Evolutionary conservation across 2,113 vertebrate species (phyloP), one percentile per base, ranked within the genome.

Genomic region (Mus spicilegus): DNA sequence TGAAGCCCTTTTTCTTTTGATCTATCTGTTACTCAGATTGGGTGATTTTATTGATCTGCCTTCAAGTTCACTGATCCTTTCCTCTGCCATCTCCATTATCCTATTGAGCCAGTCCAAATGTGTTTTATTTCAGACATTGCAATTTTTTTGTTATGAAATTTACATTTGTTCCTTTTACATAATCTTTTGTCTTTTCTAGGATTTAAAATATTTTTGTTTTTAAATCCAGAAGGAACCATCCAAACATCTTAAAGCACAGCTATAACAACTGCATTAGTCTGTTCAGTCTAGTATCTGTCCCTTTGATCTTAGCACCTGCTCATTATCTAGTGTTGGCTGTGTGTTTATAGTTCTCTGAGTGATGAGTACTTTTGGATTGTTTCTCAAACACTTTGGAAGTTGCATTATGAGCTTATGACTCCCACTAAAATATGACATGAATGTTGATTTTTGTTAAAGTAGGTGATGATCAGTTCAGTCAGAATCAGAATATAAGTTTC

Each of bases 51-150:
- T 26, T 76, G 56, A 67, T 89, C 78, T 84, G 19, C 84, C 36
- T 82, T 75, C 69, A 73, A 42, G 69, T 94, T 84, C 36, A 75
- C 54, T 65, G 70, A 75, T 90, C 46, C 39, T 84, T 94, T 84
- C 16, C 58, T 84, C 36, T 90, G 78, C 81, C 42, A 51, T 51
- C 54, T 72, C 77, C 56, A 84, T 76, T 84, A 76, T 54, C 67
- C 54, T 51, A 46, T 39, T 10, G 70, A 85, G 24, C 28, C 28
- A 86, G 20, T n/a, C 28, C n/a, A 86, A 42, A 39, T n/a, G 10
- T 9, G 61, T 28, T 56, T 51, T 90, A 85, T 56, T 75, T 94
- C 7, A 86, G 70, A 46, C 58, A 65, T n/a, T 77, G 28, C 42
- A 56, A n/a, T 90, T 86, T 76, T 42, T n/a, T 33, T 77, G 28